These are phyloP conservation scores for Patella vulgata DNA, from an alignment of 1,140 invertebrate genomes.

Conservation along the genomic window DNA sequence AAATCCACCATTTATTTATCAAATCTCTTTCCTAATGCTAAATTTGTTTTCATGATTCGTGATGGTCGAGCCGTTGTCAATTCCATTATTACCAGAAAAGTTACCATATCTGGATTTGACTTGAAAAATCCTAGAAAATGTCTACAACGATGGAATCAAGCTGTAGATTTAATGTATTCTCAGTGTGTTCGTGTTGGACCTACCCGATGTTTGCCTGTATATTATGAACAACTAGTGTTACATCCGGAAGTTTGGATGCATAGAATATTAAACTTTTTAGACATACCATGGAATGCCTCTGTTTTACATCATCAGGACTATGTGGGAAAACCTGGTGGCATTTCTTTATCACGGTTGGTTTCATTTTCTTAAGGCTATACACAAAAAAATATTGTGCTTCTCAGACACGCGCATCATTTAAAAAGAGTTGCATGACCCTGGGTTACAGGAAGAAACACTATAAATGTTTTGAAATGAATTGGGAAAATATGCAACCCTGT, in stretches of 20 bases:
- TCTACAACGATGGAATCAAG: slow-evolving; percentile 94
- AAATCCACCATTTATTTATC: slow-evolving; percentile 79
- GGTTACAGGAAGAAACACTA: too few relatives aligned
- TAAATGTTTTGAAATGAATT: too few relatives aligned
- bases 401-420: too few relatives aligned
- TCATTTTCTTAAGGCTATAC: too few relatives aligned
- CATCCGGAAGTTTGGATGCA: slow-evolving; percentile 91
- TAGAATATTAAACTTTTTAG: slow-evolving; percentile 89
- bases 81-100: slow-evolving; percentile 97
- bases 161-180: slow-evolving; percentile 92
- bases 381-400: too few relatives aligned
- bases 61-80: slow-evolving; percentile 98
- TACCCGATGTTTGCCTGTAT: slow-evolving; percentile 85
- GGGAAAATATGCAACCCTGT: too few relatives aligned
- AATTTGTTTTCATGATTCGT: slow-evolving; percentile 98
- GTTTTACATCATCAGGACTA: slow-evolving; percentile 97
- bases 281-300: slow-evolving; percentile 93
- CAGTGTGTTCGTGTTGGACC: slow-evolving; percentile 88
- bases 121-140: slow-evolving; percentile 92
- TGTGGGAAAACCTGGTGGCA: slow-evolving; percentile 95
- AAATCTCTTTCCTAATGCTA: slow-evolving; percentile 82
- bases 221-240: slow-evolving; percentile 97
- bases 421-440: too few relatives aligned
- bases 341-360: slow-evolving; percentile 84
- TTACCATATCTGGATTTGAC: slow-evolving; percentile 98